A percentile compares a stretch with the other conserved stretches of the same genome.
phyloP scores from a whole-genome alignment of 2,888 invertebrate genomes.

The Amphipyra berbera region DNA sequence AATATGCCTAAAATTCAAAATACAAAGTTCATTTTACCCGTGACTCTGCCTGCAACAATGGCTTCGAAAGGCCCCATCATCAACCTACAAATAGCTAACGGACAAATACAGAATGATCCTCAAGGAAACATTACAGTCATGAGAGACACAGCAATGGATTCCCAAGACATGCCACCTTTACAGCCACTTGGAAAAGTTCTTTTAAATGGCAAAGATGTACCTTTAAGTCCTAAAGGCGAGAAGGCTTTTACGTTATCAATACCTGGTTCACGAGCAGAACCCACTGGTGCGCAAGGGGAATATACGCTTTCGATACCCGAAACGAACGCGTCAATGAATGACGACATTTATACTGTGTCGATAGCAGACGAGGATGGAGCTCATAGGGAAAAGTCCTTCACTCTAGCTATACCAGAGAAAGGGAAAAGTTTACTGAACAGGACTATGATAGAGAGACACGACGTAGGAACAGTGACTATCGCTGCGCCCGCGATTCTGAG shows the following conservation, averaged over 20 bases:
- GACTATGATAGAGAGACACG: constrained; percentile 77
- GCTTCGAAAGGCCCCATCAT: constrained; percentile 90
- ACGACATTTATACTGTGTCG: constrained; percentile 88
- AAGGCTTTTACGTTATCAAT: constrained; percentile 83
- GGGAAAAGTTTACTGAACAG: constrained; percentile 83
- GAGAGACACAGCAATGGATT: constrained; percentile 81
- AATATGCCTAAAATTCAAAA: constrained; percentile 90
- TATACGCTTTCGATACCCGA: constrained; percentile 88
- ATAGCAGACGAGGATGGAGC: constrained; percentile 86
- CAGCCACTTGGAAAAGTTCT: constrained; percentile 80
- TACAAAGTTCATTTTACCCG: constrained; percentile 88
- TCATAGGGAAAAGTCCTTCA: constrained; percentile 81
- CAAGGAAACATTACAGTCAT: constrained; percentile 91
- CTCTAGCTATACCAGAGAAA: constrained; percentile 85
- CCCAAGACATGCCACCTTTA: constrained; percentile 82
- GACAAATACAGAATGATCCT: constrained; percentile 90
- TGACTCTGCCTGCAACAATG: constrained; percentile 88
- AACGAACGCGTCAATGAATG: constrained; percentile 87
- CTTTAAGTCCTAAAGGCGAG: constrained; percentile 75
- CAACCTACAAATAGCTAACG: constrained; percentile 92
- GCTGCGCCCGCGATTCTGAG: constrained; percentile 86
- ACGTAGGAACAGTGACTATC: constrained; percentile 71
- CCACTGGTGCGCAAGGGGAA: constrained; percentile 86
- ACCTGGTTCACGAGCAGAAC: constrained; percentile 85
- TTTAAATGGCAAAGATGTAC: constrained; percentile 79